Conservation (phyloP, 2,113 vertebrate species). For the Maccullochella peelii region DNA sequence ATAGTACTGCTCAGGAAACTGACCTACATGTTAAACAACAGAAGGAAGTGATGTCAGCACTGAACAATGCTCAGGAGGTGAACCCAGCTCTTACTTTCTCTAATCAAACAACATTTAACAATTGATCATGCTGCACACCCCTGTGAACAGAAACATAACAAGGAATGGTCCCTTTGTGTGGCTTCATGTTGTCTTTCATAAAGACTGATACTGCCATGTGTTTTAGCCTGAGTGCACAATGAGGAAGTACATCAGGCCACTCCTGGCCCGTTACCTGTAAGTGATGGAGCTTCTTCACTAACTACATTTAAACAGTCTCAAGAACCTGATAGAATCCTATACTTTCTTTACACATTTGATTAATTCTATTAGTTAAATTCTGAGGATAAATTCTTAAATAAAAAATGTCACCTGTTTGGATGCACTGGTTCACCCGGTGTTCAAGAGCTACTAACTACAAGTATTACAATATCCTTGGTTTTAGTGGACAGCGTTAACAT, state of each 20-base stretch:
- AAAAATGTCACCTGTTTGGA: neutral
- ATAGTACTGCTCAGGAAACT: neutral
- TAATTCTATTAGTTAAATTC: neutral
- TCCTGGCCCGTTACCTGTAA: neutral
- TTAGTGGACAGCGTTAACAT: neutral
- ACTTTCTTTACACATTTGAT: neutral
- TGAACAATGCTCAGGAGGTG: neutral
- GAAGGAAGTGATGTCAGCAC: neutral
- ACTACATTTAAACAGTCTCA: neutral
- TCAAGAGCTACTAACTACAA: neutral
- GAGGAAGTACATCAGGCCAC: neutral
- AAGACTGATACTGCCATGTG: neutral
- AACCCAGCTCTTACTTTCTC: neutral
- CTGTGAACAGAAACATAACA: neutral
- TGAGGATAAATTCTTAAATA: neutral
- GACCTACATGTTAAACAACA: neutral
- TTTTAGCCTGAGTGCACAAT: neutral
- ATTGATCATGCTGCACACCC: neutral
- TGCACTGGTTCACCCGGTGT: neutral
- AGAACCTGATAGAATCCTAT: neutral
- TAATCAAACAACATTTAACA: neutral
- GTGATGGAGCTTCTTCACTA: neutral
- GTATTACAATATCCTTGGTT: neutral
- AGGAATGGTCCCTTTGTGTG: neutral
- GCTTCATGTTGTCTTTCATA: neutral